phyloP scores from a whole-genome alignment of 2,113 vertebrate species.

The Benitochromis conjunctus region DNA sequence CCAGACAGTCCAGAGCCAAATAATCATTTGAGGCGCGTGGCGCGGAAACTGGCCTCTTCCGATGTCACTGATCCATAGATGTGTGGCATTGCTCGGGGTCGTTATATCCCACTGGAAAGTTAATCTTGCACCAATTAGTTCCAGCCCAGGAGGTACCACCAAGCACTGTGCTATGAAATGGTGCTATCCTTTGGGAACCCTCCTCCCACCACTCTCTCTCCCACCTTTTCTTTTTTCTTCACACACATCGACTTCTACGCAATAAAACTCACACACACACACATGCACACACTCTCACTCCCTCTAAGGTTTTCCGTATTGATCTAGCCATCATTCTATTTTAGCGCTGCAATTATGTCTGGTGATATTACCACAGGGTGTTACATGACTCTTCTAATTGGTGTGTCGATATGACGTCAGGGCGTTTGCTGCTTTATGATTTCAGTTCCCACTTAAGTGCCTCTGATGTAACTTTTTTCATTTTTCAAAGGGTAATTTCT shows the following conservation, averaged over 20 bases:
- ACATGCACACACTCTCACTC: not conserved
- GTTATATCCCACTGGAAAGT: slow-evolving; percentile 72
- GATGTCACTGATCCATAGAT: slow-evolving; percentile 59
- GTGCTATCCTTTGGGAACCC: slow-evolving; percentile 52
- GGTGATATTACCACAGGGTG: slow-evolving; percentile 41
- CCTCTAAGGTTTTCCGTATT: slow-evolving; percentile 55
- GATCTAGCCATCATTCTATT: slow-evolving; percentile 59
- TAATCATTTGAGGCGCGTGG: slow-evolving; percentile 50
- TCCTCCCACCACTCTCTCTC: slow-evolving; percentile 9
- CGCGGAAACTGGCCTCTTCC: slow-evolving; percentile 36
- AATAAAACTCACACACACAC: slow-evolving; percentile 24
- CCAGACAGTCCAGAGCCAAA: slow-evolving; percentile 52
- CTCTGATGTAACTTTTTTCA: slow-evolving; percentile 1
- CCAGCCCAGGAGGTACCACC: slow-evolving; percentile 67
- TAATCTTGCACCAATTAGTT: slow-evolving; percentile 78
- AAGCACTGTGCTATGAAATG: slow-evolving; percentile 64
- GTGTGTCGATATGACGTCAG: slow-evolving; percentile 49
- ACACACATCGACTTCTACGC: slow-evolving; percentile 51
- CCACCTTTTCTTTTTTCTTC: slow-evolving; percentile 44
- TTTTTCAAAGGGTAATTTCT: not conserved
- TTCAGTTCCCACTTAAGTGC: slow-evolving; percentile 8
- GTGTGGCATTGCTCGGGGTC: slow-evolving; percentile 63
- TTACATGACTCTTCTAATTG: slow-evolving; percentile 62
- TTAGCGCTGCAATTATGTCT: slow-evolving; percentile 54
- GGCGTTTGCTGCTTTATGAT: not conserved